A percentile compares a stretch with the other conserved stretches of the same genome.
phyloP scores from a whole-genome alignment of 2,113 vertebrate genomes.

The Trachemys scripta region DNA sequence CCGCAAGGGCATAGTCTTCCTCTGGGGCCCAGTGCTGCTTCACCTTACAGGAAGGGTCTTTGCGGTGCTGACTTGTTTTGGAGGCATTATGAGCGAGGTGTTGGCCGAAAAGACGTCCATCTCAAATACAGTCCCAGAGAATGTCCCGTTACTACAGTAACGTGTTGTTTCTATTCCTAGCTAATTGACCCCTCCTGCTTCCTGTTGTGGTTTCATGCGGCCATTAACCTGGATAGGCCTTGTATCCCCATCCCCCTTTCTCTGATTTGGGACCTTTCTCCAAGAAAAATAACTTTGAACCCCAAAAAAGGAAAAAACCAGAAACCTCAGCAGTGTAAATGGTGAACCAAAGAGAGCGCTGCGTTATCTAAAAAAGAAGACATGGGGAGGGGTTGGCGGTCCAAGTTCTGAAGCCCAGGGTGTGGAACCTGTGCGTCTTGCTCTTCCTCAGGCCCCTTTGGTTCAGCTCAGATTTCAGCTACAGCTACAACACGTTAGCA shows the following conservation, averaged over 20 bases:
- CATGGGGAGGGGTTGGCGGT: background rate
- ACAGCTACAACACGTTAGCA: background rate
- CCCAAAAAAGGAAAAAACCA: background rate
- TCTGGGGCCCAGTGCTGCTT: constrained; percentile 38
- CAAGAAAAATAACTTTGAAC: background rate
- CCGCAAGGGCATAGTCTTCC: background rate
- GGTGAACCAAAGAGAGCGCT: background rate
- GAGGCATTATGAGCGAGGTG: constrained; percentile 7
- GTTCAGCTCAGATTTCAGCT: constrained; percentile 43
- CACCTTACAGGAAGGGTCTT: constrained; percentile 40
- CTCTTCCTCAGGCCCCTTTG: constrained; percentile 26
- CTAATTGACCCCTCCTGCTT: background rate
- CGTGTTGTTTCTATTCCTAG: background rate
- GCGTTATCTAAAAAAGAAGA: background rate
- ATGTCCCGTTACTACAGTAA: constrained; percentile 12
- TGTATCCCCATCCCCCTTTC: background rate
- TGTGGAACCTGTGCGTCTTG: background rate
- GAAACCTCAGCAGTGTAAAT: background rate
- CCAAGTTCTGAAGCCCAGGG: constrained; percentile 6
- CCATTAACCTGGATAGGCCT: constrained; percentile 3
- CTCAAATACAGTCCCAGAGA: background rate
- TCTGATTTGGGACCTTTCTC: constrained; percentile 41
- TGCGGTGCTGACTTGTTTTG: background rate
- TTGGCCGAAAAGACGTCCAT: constrained; percentile 61
- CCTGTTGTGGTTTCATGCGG: background rate